phyloP scores from a whole-genome alignment of 2,888 invertebrate genomes.

The Troides oblongomaculatus region DNA sequence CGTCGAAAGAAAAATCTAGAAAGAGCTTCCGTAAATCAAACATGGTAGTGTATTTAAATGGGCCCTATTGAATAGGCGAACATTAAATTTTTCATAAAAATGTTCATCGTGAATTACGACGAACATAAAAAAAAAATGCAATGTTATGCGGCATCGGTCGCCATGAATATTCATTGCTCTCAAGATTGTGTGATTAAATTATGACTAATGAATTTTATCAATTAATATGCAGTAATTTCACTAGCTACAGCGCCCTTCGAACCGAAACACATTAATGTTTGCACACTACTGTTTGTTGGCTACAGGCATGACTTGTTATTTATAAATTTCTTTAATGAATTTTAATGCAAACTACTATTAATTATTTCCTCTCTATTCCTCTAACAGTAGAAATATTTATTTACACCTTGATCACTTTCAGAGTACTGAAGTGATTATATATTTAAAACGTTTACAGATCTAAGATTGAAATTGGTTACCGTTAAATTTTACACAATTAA shows the following conservation, averaged over 20 bases:
- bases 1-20: constrained; percentile 3
- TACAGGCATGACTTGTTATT: no score
- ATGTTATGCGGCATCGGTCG: not conserved
- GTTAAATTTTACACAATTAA: not conserved
- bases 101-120: constrained; percentile 64
- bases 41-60: constrained; percentile 7
- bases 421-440: not conserved
- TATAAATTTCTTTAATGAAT: no score
- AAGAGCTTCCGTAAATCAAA: constrained; percentile 12
- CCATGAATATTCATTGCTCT: constrained; percentile 5
- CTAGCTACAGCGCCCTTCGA: no score
- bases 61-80: constrained; percentile 61
- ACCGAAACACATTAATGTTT: no score
- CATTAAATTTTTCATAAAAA: constrained; percentile 75
- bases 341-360: no score
- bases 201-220: not conserved
- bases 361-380: no score
- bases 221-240: not conserved
- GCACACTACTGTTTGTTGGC: no score
- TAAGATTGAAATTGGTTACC: not conserved
- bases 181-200: not conserved
- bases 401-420: not conserved
- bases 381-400: not conserved
- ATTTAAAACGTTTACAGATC: not conserved
- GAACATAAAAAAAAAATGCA: constrained; percentile 20